Evolutionary conservation across 2,113 vertebrate genomes (phyloP).

Genomic region (Ammodytes marinus): DNA sequence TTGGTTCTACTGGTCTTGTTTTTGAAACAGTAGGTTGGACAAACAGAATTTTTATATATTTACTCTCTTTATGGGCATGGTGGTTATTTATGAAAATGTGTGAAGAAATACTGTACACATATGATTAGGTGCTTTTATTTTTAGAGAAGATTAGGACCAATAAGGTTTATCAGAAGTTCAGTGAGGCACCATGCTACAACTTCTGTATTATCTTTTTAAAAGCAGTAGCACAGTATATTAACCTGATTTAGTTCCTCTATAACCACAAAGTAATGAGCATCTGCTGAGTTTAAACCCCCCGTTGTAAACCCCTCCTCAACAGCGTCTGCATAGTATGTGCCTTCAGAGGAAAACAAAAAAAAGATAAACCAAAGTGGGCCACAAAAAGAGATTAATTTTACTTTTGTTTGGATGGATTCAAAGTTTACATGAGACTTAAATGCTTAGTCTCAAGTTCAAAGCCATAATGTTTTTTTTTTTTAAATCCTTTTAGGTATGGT

Average conservation of each 20-base stretch:
- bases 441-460: not conserved
- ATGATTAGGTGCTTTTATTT: not conserved
- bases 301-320: constrained; percentile 17
- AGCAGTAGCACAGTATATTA: constrained; percentile 30
- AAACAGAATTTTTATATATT: not conserved
- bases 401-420: not conserved
- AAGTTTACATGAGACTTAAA: not conserved
- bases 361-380: not conserved
- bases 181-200: not conserved
- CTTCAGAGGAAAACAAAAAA: constrained; percentile 19
- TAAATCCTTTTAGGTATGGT: not conserved
- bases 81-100: not conserved
- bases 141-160: not conserved
- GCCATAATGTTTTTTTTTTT: constrained; percentile 28
- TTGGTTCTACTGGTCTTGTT: not conserved
- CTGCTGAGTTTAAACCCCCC: constrained; percentile 10
- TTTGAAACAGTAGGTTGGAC: not conserved
- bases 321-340: constrained; percentile 8
- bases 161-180: not conserved
- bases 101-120: not conserved
- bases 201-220: constrained; percentile 45
- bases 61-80: not conserved
- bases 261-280: constrained; percentile 34
- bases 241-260: constrained; percentile 20
- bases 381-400: constrained; percentile 10